A percentile compares a stretch with the other conserved stretches of the same genome.
These are phyloP conservation scores for Caenorhabditis plicata DNA, from an alignment of 2,888 invertebrate genomes.

Conservation along the genomic window DNA sequence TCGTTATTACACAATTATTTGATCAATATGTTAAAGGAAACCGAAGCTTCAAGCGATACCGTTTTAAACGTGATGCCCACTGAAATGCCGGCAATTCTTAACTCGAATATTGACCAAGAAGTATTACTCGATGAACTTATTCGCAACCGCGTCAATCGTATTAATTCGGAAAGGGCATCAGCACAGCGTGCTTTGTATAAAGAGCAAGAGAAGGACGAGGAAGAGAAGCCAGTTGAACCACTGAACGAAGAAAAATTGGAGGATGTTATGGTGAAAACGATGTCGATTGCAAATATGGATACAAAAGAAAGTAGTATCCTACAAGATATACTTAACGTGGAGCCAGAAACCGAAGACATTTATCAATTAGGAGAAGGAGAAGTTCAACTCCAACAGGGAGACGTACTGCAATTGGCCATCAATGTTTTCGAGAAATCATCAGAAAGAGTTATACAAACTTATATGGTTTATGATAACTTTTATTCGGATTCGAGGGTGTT, in stretches of 20 bases:
- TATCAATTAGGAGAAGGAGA: constrained; percentile 23
- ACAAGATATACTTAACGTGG: constrained; percentile 15
- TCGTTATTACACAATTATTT: too few relatives aligned
- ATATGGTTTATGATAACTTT: constrained; percentile 16
- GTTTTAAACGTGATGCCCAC: constrained; percentile 20
- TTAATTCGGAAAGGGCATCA: constrained; percentile 5
- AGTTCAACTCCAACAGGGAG: constrained; percentile 46
- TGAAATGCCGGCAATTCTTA: constrained; percentile 14
- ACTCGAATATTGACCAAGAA: constrained; percentile 17
- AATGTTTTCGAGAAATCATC: constrained; percentile 41
- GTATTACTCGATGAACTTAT: constrained; percentile 31
- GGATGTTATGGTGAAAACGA: constrained; percentile 31
- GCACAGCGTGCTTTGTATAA: constrained; percentile 7
- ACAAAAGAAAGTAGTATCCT: constrained; percentile 7
- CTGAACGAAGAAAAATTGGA: constrained; percentile 19
- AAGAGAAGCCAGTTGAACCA: constrained; percentile 2
- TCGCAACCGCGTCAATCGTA: constrained; percentile 19
- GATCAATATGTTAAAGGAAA: too few relatives aligned
- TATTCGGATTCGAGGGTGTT: constrained; percentile 6
- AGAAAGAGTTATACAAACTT: constrained; percentile 18
- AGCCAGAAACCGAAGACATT: constrained; percentile 1
- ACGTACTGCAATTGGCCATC: constrained; percentile 51
- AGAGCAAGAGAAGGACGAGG: not conserved
- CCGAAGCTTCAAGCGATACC: constrained; percentile 18
- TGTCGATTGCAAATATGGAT: constrained; percentile 25